Base-by-base conservation (phyloP, 2,113 vertebrate species). In the Bujurquina vittata region DNA sequence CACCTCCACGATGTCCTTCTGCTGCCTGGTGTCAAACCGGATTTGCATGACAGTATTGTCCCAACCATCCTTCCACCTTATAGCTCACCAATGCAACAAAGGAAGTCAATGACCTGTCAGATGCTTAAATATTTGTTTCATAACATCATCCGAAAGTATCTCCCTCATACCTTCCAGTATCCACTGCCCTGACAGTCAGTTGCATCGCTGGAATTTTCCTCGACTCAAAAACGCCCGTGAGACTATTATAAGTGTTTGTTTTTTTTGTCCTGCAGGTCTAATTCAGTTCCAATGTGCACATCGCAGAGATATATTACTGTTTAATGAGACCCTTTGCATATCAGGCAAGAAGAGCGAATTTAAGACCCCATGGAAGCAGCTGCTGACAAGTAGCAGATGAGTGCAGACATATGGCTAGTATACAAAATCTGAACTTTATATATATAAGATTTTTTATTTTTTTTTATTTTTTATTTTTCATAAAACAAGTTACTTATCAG, bases 91-190 rank as follows among this genome's bases (percentile, higher is more conserved):
- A 89, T 35, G 54, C 35, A 79, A 60, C n/a, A 62, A 23, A 26
- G 72, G 31, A 79, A 74, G 75, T 33, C 35, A 76, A 63, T 56
- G 59, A 56, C 49, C 17, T 46, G 63, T 61, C 75, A 80, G 37
- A 29, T 18, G 23, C 54, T 75, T 31, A 62, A 84, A 88, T 80
- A 65, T 40, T 80, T 72, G 15, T 61, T 54, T 65, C 10, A 61
- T 65, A 60, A 86, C 72, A 11, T 80, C 58, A 78, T 18, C 4
- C 35, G 11, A 15, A 80, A 20, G 26, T 10, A 69, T 72, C 35
- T 62, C 22, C 46, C 35, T 57, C 35, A 23, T 62, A 31, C 37
- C 60, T 72, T 74, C 84, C 22, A 56, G 2, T 23, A 18, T 37
- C 52, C 35, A 18, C 26, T 43, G 31, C 35, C 14, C 26, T 43